Percentiles rank a stretch among this genome's conserved stretches.
phyloP scores from a whole-genome alignment of 2,113 vertebrate genomes.

The Microcebus tavaratra region DNA sequence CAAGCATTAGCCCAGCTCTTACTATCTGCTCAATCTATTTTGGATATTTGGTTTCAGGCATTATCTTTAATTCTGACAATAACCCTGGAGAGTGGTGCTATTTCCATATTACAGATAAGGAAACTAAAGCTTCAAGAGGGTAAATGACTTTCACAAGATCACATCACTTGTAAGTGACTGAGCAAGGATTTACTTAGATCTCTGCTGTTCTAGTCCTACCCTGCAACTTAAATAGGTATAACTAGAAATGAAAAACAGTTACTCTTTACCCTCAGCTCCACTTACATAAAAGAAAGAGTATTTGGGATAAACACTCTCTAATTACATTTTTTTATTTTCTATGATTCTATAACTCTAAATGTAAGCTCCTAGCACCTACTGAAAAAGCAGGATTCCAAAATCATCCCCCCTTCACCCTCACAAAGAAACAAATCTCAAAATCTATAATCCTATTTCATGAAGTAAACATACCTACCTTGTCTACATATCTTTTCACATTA shows the following conservation, averaged over 20 bases:
- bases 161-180: background rate
- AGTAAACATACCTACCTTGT: background rate
- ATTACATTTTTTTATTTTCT: background rate
- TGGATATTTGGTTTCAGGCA: background rate
- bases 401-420: background rate
- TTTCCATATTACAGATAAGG: background rate
- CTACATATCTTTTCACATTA: background rate
- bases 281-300: background rate
- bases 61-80: background rate
- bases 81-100: background rate
- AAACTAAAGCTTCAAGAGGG: conserved; percentile 16
- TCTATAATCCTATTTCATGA: background rate
- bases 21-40: background rate
- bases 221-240: background rate
- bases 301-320: background rate
- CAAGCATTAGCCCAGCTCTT: background rate
- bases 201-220: background rate
- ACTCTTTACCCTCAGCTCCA: background rate
- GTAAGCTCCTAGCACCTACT: background rate
- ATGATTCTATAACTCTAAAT: background rate
- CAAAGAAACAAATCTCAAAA: background rate
- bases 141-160: background rate
- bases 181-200: background rate
- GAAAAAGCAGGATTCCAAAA: background rate
- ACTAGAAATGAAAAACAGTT: background rate